phyloP scores from a whole-genome alignment of 2,888 invertebrate genomes.

The Cancer borealis region DNA sequence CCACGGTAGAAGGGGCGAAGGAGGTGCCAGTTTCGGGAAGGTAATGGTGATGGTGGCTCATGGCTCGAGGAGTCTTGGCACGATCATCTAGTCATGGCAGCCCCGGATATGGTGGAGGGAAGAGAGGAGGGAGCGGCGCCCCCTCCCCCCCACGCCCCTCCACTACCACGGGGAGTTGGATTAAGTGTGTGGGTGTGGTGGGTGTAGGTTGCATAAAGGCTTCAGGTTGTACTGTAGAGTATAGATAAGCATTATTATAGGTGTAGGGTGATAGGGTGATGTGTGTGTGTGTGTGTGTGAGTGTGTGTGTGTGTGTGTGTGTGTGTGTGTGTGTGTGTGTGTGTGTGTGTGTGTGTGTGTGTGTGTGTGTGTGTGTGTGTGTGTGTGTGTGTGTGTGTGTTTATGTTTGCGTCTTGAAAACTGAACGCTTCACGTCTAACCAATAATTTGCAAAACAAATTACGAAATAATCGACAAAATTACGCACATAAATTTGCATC shows the following conservation, averaged over 20 bases:
- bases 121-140: background rate
- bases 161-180: background rate
- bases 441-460: background rate
- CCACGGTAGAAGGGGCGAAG: background rate
- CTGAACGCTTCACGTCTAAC: background rate
- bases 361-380: background rate
- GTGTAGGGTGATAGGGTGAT: background rate
- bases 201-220: conserved; percentile 13
- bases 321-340: conserved; percentile 39
- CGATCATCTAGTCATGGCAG: conserved; percentile 53
- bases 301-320: background rate
- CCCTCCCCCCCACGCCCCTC: background rate
- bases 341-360: conserved; percentile 9
- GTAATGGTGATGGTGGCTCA: conserved; percentile 50
- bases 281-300: conserved; percentile 8
- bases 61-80: conserved; percentile 46
- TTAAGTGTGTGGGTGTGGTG: conserved; percentile 1
- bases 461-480: background rate
- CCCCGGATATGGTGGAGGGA: background rate
- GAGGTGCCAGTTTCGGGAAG: background rate
- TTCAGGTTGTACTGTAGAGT: conserved; percentile 29
- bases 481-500: background rate
- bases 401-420: background rate
- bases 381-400: conserved; percentile 28
- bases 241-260: conserved; percentile 13